Percentiles rank a stretch among this genome's conserved stretches.
Evolutionary conservation across 2,797 vertebrate species (phyloP).

Genomic region (Parambassis ranga): DNA sequence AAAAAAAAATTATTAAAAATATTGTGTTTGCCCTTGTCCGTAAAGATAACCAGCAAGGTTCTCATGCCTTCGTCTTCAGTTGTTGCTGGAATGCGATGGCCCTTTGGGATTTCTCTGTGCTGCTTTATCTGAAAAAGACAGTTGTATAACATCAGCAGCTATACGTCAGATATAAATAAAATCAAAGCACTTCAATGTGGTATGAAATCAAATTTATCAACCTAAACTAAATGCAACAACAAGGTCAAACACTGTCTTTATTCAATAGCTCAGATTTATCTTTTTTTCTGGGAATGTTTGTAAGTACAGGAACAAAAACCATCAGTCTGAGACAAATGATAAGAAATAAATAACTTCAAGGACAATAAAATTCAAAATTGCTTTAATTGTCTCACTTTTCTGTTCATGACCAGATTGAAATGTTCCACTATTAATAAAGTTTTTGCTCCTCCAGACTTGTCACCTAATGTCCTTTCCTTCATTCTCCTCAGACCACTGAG

Average conservation of each 20-base stretch:
- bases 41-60: conserved; percentile 23
- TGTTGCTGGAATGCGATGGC: conserved; percentile 23
- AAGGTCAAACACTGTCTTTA: too few species aligned
- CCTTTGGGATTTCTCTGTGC: conserved; percentile 68
- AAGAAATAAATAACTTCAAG: too few species aligned
- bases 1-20: not conserved
- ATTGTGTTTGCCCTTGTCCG: not conserved
- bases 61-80: conserved; percentile 54
- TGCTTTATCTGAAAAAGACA: conserved; percentile 64
- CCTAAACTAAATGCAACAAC: not conserved
- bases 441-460: conserved; percentile 51
- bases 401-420: conserved; percentile 1
- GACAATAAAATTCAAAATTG: not conserved
- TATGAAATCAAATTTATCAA: too few species aligned
- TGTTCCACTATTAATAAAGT: conserved; percentile 51
- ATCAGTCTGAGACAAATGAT: too few species aligned
- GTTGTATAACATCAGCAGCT: not conserved
- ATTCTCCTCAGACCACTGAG: conserved; percentile 80
- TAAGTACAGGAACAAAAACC: too few species aligned
- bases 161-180: not conserved
- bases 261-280: too few species aligned
- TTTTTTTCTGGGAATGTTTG: too few species aligned
- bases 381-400: not conserved
- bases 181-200: not conserved
- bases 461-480: conserved; percentile 62